phyloP scores from a whole-genome alignment of 2,113 vertebrate genomes.

The Rhabdornis inornatus region DNA sequence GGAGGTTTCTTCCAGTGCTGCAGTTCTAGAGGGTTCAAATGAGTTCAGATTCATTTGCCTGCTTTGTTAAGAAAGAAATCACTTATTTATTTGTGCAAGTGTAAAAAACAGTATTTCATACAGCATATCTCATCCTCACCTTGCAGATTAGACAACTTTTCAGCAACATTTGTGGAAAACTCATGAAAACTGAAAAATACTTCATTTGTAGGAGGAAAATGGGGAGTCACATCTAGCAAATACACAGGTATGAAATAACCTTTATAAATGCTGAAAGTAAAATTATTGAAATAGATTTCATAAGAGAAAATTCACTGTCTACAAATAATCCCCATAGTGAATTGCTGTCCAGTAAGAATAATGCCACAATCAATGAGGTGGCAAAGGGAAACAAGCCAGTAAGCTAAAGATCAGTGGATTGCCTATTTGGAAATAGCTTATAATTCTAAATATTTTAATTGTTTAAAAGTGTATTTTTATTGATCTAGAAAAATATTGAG shows the following conservation, averaged over 20 bases:
- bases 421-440: neutral
- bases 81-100: neutral
- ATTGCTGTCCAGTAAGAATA: neutral
- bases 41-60: neutral
- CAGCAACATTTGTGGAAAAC: neutral
- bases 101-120: neutral
- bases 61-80: neutral
- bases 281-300: neutral
- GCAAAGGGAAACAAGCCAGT: neutral
- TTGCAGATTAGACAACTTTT: neutral
- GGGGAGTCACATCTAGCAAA: rapidly evolving
- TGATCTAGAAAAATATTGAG: neutral
- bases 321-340: neutral
- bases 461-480: neutral
- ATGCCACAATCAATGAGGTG: neutral
- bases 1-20: neutral
- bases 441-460: neutral
- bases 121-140: rapidly evolving
- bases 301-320: neutral
- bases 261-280: neutral
- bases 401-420: neutral
- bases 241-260: neutral
- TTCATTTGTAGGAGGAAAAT: neutral
- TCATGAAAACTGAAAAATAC: neutral
- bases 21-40: neutral